Percentiles rank a stretch among this genome's conserved stretches.
Conservation (phyloP, 2,797 vertebrate genomes). For the Schizopygopsis pylzovi region DNA sequence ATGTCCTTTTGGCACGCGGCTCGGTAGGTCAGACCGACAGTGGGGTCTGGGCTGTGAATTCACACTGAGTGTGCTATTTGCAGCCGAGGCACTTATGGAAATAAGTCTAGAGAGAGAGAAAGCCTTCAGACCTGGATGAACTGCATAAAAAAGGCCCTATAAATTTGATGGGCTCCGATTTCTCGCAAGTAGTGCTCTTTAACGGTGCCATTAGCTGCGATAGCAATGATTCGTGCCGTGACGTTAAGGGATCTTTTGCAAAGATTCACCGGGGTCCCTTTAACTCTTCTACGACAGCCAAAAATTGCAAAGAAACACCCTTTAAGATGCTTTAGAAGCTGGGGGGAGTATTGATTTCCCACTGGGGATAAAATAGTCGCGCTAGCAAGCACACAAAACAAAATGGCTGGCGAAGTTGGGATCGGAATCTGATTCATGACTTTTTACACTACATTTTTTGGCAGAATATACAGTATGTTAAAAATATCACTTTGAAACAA, state of each 20-base stretch:
- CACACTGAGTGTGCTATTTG: slow-evolving; percentile 58
- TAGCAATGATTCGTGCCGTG: slow-evolving; percentile 49
- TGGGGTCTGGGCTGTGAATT: slow-evolving; percentile 42
- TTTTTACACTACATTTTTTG: not conserved
- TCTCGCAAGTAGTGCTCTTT: slow-evolving; percentile 58
- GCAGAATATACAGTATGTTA: not conserved
- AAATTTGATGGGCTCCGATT: slow-evolving; percentile 61
- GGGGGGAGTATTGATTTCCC: slow-evolving; percentile 76
- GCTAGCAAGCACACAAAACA: slow-evolving; percentile 49
- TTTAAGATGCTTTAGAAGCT: slow-evolving; percentile 73
- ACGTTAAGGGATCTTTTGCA: slow-evolving; percentile 39
- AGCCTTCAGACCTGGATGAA: slow-evolving; percentile 52
- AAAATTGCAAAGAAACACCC: slow-evolving; percentile 52
- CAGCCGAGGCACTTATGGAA: slow-evolving; percentile 62
- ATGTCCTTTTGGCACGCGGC: slow-evolving; percentile 51
- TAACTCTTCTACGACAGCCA: slow-evolving; percentile 54
- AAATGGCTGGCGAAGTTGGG: slow-evolving; percentile 48
- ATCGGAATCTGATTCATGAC: slow-evolving; percentile 11
- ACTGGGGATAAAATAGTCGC: slow-evolving; percentile 76
- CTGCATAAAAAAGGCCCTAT: slow-evolving; percentile 61
- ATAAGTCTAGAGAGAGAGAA: slow-evolving; percentile 58
- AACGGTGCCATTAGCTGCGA: slow-evolving; percentile 60
- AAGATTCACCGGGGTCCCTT: slow-evolving; percentile 50
- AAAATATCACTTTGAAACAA: not conserved
- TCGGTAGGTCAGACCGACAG: slow-evolving; percentile 16